A percentile compares a stretch with the other conserved stretches of the same genome.
Evolutionary conservation across 1,140 invertebrate species (phyloP).

Genomic region (Drosophila seguyi): DNA sequence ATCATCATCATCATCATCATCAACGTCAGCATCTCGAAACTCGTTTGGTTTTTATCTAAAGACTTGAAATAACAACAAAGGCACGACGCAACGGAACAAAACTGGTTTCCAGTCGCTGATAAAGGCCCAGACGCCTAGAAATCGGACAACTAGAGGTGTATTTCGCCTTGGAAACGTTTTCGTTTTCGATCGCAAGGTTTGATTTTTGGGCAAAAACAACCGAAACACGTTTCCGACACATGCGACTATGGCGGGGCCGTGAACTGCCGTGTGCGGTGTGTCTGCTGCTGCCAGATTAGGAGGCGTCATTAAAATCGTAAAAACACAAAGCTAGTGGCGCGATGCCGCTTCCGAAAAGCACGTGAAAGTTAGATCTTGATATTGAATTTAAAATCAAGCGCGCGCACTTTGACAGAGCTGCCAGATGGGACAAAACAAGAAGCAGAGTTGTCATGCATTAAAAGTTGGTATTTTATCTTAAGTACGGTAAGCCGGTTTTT

Average conservation of each 20-base stretch:
- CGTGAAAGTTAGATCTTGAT: slow-evolving; percentile 11
- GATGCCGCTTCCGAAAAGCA: slow-evolving; percentile 22
- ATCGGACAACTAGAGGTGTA: slow-evolving; percentile 16
- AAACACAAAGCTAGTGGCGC: slow-evolving; percentile 13
- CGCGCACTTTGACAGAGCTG: neutral
- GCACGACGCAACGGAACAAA: slow-evolving; percentile 33
- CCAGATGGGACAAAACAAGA: neutral
- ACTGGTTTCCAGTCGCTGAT: slow-evolving; percentile 38
- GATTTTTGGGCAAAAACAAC: slow-evolving; percentile 18
- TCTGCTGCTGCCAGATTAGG: slow-evolving; percentile 27
- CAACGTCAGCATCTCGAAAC: slow-evolving; percentile 21
- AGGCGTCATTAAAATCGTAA: slow-evolving; percentile 4
- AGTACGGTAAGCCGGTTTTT: too few species aligned
- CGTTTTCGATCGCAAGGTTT: slow-evolving; percentile 24
- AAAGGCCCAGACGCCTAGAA: slow-evolving; percentile 32
- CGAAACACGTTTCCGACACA: slow-evolving; percentile 36
- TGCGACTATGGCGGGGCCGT: slow-evolving; percentile 20
- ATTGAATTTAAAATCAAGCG: neutral
- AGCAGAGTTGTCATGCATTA: too few species aligned
- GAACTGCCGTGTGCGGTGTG: slow-evolving; percentile 9
- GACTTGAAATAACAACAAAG: slow-evolving; percentile 25
- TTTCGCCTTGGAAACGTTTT: slow-evolving; percentile 44
- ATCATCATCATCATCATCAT: neutral
- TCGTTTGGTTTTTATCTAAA: slow-evolving; percentile 28
- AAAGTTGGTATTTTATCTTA: too few species aligned